Evolutionary conservation across 2,888 invertebrate species (phyloP).

Genomic region (Papilio protenor): DNA sequence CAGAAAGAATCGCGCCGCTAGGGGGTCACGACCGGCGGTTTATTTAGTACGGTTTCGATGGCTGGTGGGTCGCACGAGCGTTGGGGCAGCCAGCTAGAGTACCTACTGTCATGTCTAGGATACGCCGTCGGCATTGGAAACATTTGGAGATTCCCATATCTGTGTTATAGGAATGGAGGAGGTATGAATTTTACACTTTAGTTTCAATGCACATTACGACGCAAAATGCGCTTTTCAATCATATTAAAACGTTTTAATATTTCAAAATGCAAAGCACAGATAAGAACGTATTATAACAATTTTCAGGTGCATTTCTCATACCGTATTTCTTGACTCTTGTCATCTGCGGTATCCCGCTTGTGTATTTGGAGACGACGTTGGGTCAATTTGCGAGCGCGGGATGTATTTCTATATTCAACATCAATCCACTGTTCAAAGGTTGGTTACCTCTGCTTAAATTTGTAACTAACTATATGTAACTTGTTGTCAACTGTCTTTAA

Average conservation of each 20-base stretch:
- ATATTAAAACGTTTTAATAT: no score
- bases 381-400: conserved; percentile 94
- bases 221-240: not conserved
- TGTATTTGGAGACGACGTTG: conserved; percentile 93
- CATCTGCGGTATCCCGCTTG: conserved; percentile 93
- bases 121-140: conserved; percentile 95
- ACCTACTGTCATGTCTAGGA: conserved; percentile 91
- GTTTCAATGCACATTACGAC: not conserved
- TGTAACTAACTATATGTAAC: not conserved
- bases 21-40: conserved; percentile 52
- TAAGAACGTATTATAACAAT: not conserved
- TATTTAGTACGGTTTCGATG: conserved; percentile 58
- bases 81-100: conserved; percentile 91
- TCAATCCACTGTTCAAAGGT: conserved; percentile 95
- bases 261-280: no score
- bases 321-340: conserved; percentile 93
- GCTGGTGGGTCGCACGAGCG: conserved; percentile 81
- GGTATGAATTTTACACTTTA: conserved; percentile 78
- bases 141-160: conserved; percentile 94
- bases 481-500: not conserved
- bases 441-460: conserved; percentile 46
- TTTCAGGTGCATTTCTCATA: conserved; percentile 92
- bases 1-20: conserved; percentile 47
- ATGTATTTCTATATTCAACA: conserved; percentile 91
- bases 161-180: conserved; percentile 94